Conservation (phyloP, 2,888 invertebrate species). For the Heteropelma amictum region DNA sequence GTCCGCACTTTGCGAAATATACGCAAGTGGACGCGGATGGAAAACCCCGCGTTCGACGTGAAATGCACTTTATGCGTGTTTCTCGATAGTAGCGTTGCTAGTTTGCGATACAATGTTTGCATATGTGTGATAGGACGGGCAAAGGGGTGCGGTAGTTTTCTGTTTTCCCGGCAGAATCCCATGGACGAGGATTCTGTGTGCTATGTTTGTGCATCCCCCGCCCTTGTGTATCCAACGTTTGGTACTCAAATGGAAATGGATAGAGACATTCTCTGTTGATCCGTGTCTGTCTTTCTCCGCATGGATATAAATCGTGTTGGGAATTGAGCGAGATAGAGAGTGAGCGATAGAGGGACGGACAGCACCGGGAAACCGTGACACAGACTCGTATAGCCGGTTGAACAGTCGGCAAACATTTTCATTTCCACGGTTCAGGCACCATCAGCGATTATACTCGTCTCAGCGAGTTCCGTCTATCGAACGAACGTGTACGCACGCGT, state of each 20-base stretch:
- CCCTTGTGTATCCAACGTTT: slow-evolving; percentile 21
- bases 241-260: slow-evolving; percentile 54
- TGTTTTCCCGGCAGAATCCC: slow-evolving; percentile 40
- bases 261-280: slow-evolving; percentile 48
- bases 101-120: slow-evolving; percentile 49
- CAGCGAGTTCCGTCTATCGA: slow-evolving; percentile 45
- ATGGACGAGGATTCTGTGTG: slow-evolving; percentile 52
- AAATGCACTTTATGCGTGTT: slow-evolving; percentile 19
- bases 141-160: slow-evolving; percentile 37
- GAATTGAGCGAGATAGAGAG: slow-evolving; percentile 33
- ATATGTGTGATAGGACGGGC: slow-evolving; percentile 18
- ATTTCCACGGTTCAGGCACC: slow-evolving; percentile 59
- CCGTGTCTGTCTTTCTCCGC: slow-evolving; percentile 17
- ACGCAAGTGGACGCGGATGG: background rate
- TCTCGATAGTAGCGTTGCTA: slow-evolving; percentile 2
- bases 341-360: slow-evolving; percentile 22
- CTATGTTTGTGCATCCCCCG: slow-evolving; percentile 43
- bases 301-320: slow-evolving; percentile 41
- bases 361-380: slow-evolving; percentile 37
- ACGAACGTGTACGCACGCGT: slow-evolving; percentile 5
- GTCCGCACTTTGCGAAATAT: background rate
- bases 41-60: background rate
- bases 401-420: slow-evolving; percentile 67
- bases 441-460: slow-evolving; percentile 60
- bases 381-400: slow-evolving; percentile 19